A percentile compares a stretch with the other conserved stretches of the same genome.
phyloP scores from a whole-genome alignment of 2,113 vertebrate genomes.

The Arothron firmamentum region DNA sequence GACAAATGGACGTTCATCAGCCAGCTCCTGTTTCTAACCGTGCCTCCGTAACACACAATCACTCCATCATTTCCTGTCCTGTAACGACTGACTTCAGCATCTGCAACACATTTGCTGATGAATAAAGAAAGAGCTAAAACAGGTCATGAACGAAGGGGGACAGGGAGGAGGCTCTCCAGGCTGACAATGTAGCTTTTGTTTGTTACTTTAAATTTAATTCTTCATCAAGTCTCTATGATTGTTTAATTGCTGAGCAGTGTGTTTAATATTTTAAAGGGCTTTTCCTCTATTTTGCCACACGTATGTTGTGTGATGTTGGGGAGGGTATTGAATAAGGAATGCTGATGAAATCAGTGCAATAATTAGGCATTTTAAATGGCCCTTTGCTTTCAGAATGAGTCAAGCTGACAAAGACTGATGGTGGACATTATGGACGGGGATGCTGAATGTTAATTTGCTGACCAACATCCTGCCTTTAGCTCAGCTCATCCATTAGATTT shows the following conservation, averaged over 20 bases:
- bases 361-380: conserved; percentile 39
- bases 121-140: too few species aligned
- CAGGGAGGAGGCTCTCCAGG: too few species aligned
- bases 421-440: conserved; percentile 51
- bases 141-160: too few species aligned
- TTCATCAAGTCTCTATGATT: too few species aligned
- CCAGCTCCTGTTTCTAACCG: conserved; percentile 20
- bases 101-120: too few species aligned
- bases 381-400: conserved; percentile 41
- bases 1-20: conserved; percentile 62
- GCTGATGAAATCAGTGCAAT: conserved; percentile 13
- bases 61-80: too few species aligned
- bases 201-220: too few species aligned
- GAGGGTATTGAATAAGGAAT: background rate
- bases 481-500: conserved; percentile 69
- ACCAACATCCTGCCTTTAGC: conserved; percentile 64
- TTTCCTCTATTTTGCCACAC: background rate
- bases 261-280: conserved; percentile 6
- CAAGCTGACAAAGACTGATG: conserved; percentile 57
- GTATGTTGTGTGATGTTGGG: background rate
- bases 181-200: too few species aligned
- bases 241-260: too few species aligned
- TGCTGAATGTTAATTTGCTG: conserved; percentile 66
- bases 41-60: background rate
- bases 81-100: too few species aligned